Percentiles rank a stretch among this genome's conserved stretches.
Conservation (phyloP, 2,113 vertebrate species). For the Carlito syrichta region DNA sequence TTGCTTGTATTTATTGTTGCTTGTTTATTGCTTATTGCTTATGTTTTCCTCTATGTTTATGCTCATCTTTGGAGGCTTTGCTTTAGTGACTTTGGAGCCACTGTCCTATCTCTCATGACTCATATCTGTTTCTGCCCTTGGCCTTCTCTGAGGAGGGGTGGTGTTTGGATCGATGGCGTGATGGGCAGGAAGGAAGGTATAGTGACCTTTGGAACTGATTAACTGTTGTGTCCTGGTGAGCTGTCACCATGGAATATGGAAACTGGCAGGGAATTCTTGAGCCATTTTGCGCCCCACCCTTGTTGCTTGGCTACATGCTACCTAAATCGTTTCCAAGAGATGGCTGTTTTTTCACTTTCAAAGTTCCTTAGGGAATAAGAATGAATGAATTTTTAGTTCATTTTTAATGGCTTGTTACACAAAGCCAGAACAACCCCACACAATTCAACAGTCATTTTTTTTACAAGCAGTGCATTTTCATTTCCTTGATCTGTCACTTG, state of each 20-base stretch:
- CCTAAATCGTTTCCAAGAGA: conserved; percentile 31
- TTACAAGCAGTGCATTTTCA: background rate
- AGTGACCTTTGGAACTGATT: background rate
- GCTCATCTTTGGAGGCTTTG: background rate
- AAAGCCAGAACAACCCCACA: conserved; percentile 35
- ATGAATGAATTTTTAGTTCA: conserved; percentile 65
- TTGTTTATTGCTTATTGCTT: background rate
- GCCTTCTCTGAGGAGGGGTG: background rate
- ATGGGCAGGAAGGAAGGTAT: background rate
- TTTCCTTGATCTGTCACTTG: conserved; percentile 35
- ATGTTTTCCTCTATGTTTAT: background rate
- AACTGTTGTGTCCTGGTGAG: background rate
- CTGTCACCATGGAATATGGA: background rate
- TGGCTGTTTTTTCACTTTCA: conserved; percentile 25
- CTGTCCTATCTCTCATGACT: background rate
- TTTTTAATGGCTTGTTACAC: conserved; percentile 60
- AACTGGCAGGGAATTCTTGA: background rate
- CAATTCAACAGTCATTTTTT: conserved; percentile 42
- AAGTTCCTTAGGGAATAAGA: conserved; percentile 41
- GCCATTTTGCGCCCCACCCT: background rate
- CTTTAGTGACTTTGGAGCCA: background rate
- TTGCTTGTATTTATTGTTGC: background rate
- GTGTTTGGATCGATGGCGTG: background rate
- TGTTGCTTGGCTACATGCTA: background rate
- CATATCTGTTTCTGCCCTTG: background rate